Evolutionary conservation across 2,888 invertebrate genomes (phyloP).

Genomic region (Suillia variegata): DNA sequence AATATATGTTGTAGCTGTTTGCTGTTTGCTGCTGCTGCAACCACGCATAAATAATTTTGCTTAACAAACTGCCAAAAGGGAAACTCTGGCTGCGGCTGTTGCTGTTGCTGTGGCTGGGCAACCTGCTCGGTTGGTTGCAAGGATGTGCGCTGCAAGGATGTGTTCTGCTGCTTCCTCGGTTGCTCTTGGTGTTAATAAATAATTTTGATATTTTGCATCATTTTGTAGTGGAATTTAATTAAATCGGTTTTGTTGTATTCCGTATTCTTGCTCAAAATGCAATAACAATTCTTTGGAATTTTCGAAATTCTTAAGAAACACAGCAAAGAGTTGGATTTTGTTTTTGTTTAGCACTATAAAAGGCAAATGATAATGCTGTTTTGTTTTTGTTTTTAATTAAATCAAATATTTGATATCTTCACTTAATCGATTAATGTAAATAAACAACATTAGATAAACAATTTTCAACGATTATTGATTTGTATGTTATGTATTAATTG

Average conservation of each 20-base stretch:
- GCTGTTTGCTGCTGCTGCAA: neutral
- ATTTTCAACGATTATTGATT: no score
- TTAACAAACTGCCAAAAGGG: neutral
- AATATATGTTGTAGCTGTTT: neutral
- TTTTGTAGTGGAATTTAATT: neutral
- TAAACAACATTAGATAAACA: no score
- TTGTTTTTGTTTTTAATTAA: no score
- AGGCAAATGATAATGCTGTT: no score
- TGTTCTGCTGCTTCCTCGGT: neutral
- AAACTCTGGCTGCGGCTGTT: neutral
- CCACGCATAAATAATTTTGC: slow-evolving; percentile 2
- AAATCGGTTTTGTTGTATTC: neutral
- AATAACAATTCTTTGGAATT: no score
- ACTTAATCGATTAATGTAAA: no score
- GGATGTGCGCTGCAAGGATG: neutral
- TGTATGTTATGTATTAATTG: no score
- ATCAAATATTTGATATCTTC: no score
- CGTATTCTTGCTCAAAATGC: no score
- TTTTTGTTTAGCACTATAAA: no score
- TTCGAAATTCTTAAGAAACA: no score
- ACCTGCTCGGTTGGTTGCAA: neutral
- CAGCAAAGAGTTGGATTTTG: no score
- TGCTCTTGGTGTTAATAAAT: slow-evolving; percentile 4
- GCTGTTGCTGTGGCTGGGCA: neutral
- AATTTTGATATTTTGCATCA: slow-evolving; percentile 2